phyloP scores from a whole-genome alignment of 2,888 invertebrate species.

The Hofmannophila pseudospretella region DNA sequence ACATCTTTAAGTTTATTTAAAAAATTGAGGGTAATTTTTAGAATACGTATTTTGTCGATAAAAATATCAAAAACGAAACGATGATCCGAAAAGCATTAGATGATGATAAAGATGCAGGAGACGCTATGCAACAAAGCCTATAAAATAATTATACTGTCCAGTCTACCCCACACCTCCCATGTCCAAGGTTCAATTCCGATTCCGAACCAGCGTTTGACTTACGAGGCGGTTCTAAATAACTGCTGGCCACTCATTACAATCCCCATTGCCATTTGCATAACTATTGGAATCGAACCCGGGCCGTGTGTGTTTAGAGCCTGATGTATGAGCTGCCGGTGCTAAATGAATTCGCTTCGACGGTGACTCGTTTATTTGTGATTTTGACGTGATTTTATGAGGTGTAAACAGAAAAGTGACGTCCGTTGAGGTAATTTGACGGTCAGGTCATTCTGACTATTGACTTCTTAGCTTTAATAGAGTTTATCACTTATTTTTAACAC shows the following conservation, averaged over 20 bases:
- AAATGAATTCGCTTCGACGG: conserved; percentile 50
- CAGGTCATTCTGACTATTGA: too few relatives aligned
- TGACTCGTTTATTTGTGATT: conserved; percentile 2
- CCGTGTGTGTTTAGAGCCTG: conserved; percentile 70
- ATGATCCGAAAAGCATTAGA: too few relatives aligned
- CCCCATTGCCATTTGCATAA: conserved; percentile 73
- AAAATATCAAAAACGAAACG: too few relatives aligned
- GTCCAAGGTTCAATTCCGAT: conserved; percentile 51
- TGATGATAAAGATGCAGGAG: too few relatives aligned
- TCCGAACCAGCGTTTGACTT: conserved; percentile 68
- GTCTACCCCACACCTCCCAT: conserved; percentile 28
- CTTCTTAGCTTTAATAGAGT: too few relatives aligned
- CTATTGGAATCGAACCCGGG: conserved; percentile 71
- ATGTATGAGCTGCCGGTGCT: conserved; percentile 60
- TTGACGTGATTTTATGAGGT: conserved; percentile 19
- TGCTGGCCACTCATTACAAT: conserved; percentile 73
- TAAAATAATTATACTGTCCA: neutral
- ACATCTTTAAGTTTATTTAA: too few relatives aligned
- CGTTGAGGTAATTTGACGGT: too few relatives aligned
- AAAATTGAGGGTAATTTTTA: too few relatives aligned
- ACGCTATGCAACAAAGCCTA: too few relatives aligned
- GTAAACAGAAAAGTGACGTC: conserved; percentile 9
- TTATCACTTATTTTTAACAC: too few relatives aligned
- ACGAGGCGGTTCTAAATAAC: conserved; percentile 73
- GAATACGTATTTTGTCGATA: too few relatives aligned